Conservation (phyloP, 2,888 invertebrate species). For the Luperina nickerlii region DNA sequence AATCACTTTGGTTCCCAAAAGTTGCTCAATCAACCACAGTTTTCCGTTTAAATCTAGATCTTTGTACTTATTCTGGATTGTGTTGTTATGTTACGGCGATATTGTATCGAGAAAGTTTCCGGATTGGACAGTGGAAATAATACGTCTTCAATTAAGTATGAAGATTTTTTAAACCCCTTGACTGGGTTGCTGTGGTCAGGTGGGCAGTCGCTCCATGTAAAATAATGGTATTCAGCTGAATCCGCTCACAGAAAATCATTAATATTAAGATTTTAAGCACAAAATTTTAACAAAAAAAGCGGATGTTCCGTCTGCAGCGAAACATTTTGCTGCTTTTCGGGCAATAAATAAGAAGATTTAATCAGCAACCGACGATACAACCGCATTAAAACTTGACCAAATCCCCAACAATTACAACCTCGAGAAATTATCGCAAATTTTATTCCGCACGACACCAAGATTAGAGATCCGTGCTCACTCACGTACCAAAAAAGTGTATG, state of each 20-base stretch:
- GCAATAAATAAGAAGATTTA: background rate
- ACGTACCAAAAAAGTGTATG: conserved; percentile 57
- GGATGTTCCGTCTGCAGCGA: background rate
- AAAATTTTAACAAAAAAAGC: too few species aligned
- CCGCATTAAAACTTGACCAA: background rate
- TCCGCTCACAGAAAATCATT: background rate
- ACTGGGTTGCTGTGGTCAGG: background rate
- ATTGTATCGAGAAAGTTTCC: background rate
- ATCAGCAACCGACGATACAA: background rate
- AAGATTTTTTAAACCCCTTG: background rate
- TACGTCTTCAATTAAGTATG: background rate
- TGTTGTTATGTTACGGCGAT: background rate
- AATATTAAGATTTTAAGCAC: background rate
- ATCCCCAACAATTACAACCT: conserved; percentile 15
- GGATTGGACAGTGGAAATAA: background rate
- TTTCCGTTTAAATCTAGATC: conserved; percentile 69
- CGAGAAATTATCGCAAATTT: conserved; percentile 46
- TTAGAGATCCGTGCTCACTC: conserved; percentile 48
- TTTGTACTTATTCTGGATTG: conserved; percentile 63
- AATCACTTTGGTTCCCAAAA: conserved; percentile 68
- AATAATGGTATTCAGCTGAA: background rate
- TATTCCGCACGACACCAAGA: conserved; percentile 54
- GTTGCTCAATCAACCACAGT: conserved; percentile 68
- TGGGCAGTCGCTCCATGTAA: background rate
- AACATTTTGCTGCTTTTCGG: too few species aligned